Conservation (phyloP, 2,113 vertebrate genomes). For the Halcyon senegalensis region DNA sequence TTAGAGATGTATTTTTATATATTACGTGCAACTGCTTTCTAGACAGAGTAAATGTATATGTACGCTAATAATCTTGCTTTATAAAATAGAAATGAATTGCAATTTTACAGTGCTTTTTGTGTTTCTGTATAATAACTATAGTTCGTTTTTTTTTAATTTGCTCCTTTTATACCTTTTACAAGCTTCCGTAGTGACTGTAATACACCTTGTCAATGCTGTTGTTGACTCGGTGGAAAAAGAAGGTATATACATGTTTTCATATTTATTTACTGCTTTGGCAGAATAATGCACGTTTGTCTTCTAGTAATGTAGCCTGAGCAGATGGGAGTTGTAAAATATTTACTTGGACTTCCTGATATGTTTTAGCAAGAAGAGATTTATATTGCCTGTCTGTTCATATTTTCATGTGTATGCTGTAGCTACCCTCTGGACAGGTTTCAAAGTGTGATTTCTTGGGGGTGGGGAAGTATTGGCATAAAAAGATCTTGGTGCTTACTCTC, state of each 20-base stretch:
- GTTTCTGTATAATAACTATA: slow-evolving; percentile 74
- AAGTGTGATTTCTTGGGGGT: background rate
- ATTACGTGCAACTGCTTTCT: background rate
- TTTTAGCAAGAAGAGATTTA: background rate
- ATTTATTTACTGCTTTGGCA: slow-evolving; percentile 47
- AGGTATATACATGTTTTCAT: slow-evolving; percentile 85
- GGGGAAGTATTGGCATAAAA: background rate
- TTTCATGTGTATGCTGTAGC: background rate
- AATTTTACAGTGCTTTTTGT: slow-evolving; percentile 31
- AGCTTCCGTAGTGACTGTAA: slow-evolving; percentile 99
- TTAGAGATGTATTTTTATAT: background rate
- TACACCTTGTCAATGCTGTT: slow-evolving; percentile 94
- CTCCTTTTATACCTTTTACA: slow-evolving; percentile 84
- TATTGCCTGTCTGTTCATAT: background rate
- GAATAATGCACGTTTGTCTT: slow-evolving; percentile 38
- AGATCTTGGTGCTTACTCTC: background rate
- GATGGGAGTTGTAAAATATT: background rate
- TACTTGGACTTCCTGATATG: background rate
- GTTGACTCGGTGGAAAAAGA: slow-evolving; percentile 93
- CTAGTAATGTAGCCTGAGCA: background rate
- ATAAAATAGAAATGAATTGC: background rate
- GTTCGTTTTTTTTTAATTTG: slow-evolving; percentile 77
- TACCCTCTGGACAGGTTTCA: background rate
- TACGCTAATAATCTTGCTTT: background rate
- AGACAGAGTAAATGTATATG: background rate